phyloP scores from a whole-genome alignment of 2,888 invertebrate genomes.

The Ischnus inquisitorius region DNA sequence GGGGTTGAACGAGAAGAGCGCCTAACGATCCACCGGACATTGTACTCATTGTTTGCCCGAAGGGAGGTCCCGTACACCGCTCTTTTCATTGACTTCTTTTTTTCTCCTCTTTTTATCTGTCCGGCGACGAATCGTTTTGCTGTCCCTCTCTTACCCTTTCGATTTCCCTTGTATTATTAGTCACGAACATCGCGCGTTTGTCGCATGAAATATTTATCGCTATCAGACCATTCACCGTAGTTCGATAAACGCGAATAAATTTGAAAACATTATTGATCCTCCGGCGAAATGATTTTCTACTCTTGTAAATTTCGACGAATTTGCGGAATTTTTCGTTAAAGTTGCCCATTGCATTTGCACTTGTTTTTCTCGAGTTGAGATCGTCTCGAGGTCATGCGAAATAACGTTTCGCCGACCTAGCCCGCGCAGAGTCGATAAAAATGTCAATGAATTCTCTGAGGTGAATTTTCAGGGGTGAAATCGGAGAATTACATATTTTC shows the following conservation, averaged over 20 bases:
- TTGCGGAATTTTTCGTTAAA: background rate
- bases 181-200: background rate
- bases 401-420: too few relatives aligned
- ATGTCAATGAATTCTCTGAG: too few relatives aligned
- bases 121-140: conserved; percentile 37
- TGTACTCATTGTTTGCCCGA: conserved; percentile 73
- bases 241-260: background rate
- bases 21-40: conserved; percentile 74
- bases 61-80: conserved; percentile 61
- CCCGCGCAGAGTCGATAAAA: too few relatives aligned
- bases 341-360: background rate
- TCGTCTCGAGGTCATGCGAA: too few relatives aligned
- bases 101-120: conserved; percentile 30
- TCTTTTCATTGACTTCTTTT: conserved; percentile 40
- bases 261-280: background rate
- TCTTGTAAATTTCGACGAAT: background rate
- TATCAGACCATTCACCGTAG: background rate
- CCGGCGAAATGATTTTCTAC: background rate
- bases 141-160: conserved; percentile 8
- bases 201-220: conserved; percentile 4
- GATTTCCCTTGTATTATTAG: conserved; percentile 2
- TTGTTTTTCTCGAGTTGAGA: too few relatives aligned
- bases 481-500: too few relatives aligned
- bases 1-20: conserved; percentile 68
- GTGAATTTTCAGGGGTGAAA: too few relatives aligned